A percentile compares a stretch with the other conserved stretches of the same genome.
phyloP scores from a whole-genome alignment of 30 jellyfish, hydroid and myxozoan genomes.

The Morbakka virulenta region DNA sequence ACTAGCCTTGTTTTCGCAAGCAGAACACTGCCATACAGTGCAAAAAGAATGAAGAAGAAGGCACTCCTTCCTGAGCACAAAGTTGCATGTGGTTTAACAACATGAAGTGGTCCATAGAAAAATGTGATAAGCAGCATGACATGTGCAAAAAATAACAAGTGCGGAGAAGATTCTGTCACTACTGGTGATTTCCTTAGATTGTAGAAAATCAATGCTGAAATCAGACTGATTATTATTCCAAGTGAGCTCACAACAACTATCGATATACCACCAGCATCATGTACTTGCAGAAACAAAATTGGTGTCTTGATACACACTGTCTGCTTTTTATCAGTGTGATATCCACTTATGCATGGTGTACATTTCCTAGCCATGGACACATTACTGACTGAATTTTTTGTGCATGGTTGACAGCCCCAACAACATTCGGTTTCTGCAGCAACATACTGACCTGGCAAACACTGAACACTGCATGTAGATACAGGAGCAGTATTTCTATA shows the following conservation, averaged over 20 bases:
- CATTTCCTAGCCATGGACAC: constrained; percentile 47
- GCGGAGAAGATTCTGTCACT: constrained; percentile 37
- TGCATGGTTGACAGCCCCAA: constrained; percentile 79
- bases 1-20: constrained; percentile 42
- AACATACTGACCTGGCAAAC: constrained; percentile 85
- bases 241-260: constrained; percentile 24
- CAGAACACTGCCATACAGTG: constrained; percentile 27
- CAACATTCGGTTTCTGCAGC: constrained; percentile 76
- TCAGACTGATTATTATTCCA: constrained; percentile 30
- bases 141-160: constrained; percentile 18
- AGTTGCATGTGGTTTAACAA: constrained; percentile 44
- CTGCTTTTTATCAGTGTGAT: constrained; percentile 59
- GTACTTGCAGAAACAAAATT: constrained; percentile 17
- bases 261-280: constrained; percentile 53
- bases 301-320: constrained; percentile 73
- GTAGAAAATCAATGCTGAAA: neutral
- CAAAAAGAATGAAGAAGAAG: constrained; percentile 53
- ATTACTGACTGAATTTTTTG: constrained; percentile 49
- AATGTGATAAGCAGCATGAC: constrained; percentile 48
- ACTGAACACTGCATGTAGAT: constrained; percentile 72
- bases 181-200: constrained; percentile 32
- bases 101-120: constrained; percentile 50
- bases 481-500: constrained; percentile 14
- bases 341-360: constrained; percentile 47
- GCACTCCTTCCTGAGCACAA: constrained; percentile 62